Evolutionary conservation across 64 coral and sea anemone genomes (phyloP), one percentile per base, ranked within the genome.

Genomic region (Montipora foliosa): DNA sequence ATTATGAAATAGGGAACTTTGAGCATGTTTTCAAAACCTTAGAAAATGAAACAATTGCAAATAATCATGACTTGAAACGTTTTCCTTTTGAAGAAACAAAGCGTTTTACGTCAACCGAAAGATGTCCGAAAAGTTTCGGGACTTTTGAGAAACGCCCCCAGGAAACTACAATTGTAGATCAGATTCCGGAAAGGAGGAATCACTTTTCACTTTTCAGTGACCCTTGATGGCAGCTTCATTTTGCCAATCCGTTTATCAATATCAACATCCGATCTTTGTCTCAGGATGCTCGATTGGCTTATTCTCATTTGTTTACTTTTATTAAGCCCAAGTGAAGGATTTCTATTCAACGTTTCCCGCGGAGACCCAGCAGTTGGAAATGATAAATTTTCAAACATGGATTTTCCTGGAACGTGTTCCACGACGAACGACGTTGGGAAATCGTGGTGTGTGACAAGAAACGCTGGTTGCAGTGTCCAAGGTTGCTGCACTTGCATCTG

Each of bases 301-400:
- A 48, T 85, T 3, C 19, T 49, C 15, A 49, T 50, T 16, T 22
- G 22, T 22, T 22, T 22, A 0, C 22, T 22, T 22, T 22, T 22
- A 22, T 22, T 22, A 22, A 22, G 22, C 22, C 44, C 46, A 12
- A 21, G 64, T 15, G 17, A 90, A 22, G 58, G 49, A 82, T 50
- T 67, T 66, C 47, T 8, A 49, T 91, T 82, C 20, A 81, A 72
- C 68, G 71, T 82, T 48, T 45, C 78, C 6, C 44, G 59, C 25
- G 50, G 15, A 22, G 44, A 16, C 2, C 47, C 15, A 13, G 57
- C 37, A 57, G 57, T 13, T 4, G 10, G 19, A 21, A 45, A 13
- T 5, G 89, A 71, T 44, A 5, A 53, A 2, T 74, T 82, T 74
- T 57, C 79, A n/a, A 91, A 81, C 37, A 80, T 73, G 45, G 67